Evolutionary conservation across 2,113 vertebrate genomes (phyloP), one percentile per base, ranked within the genome.

Genomic region (Zapus hudsonius): DNA sequence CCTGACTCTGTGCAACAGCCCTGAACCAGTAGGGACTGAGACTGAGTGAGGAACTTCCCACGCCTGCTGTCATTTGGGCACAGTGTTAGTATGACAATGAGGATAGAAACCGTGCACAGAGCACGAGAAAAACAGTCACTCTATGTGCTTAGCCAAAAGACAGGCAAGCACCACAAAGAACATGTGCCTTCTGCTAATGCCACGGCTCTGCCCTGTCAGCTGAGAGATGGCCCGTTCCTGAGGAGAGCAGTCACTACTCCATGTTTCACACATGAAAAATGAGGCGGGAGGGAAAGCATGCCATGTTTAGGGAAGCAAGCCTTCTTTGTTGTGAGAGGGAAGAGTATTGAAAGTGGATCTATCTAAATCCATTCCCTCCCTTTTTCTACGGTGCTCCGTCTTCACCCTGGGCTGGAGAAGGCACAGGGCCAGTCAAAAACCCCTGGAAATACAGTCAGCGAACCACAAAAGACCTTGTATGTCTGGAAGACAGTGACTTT

Each of bases 21-120:
- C 2, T 78, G 89, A 88, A 38, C 38, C 44, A 72, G 36, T 44
- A 74, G 12, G 59, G 70, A 83, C 17, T 80, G 47, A 86, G 74
- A 72, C 67, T 84, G 75, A 73, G 78, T 84, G 75, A 73, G 78
- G 74, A 81, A 82, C 27, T 17, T 52, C 63, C 69, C 16, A 63
- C 57, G 55, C 67, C 75, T 9, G 27, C n/a, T 69, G 70, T 59
- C 69, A 76, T 23, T 31, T 76, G 75, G 55, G 38, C 42, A 2
- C 72, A 52, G 36, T 4, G 42, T 25, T 25, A 80, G 61, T 57
- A 3, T 3, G 22, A 12, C 6, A 9, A 44, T 5, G 38, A 75
- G 44, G 52, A 23, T 47, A 89, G 47, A 81, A 70, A 61, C 29
- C 19, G 57, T 84, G 36, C 33, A 27, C 1, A 16, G n/a, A n/a